Evolutionary conservation across 2,113 vertebrate genomes (phyloP), one percentile per base, ranked within the genome.

Genomic region (Pedetes capensis): DNA sequence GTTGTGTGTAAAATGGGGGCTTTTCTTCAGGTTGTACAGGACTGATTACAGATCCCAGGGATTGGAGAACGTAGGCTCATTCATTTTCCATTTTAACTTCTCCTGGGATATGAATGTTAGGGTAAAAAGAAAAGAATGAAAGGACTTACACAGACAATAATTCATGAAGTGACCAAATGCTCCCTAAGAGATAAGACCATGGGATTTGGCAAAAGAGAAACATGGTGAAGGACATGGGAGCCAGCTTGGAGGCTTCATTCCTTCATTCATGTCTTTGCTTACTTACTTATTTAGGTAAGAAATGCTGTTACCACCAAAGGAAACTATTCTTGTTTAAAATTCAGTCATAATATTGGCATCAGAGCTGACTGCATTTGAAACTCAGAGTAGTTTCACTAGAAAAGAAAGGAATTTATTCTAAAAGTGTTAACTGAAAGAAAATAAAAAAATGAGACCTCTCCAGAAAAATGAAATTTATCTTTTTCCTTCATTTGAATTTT

Each of bases 1-100:
- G 29, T 25, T 78, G 61, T 85, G 13, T 39, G 29, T 59, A 8
- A 53, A 81, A 91, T 12, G 84, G 34, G 44, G 32, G 16, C 55
- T 95, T 87, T 79, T 61, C 84, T 89, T 68, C 57, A 39, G 39
- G 74, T n/a, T 94, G 93, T 59, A 88, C 8, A 92, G 63, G 25
- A 92, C 49, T 96, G 72, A 87, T 87, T 44, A 91, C 85, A 94
- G 84, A 95, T 68, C 17, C 63, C 53, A 88, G 51, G 27, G 61
- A 79, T n/a, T 90, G 49, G 84, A 96, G 39, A 92, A 88, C 63
- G 91, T 34, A 87, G 20, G 49, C 59, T 96, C 91, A 94, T 95
- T 96, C 61, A 95, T 93, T 97, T 97, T 96, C 89, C 74, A 97
- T 91, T 87, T 89, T 78, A 95, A 78, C 71, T 90, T 93, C 49